These are phyloP conservation scores for Acomys russatus DNA, from an alignment of 2,797 vertebrate species.

Conservation along the genomic window DNA sequence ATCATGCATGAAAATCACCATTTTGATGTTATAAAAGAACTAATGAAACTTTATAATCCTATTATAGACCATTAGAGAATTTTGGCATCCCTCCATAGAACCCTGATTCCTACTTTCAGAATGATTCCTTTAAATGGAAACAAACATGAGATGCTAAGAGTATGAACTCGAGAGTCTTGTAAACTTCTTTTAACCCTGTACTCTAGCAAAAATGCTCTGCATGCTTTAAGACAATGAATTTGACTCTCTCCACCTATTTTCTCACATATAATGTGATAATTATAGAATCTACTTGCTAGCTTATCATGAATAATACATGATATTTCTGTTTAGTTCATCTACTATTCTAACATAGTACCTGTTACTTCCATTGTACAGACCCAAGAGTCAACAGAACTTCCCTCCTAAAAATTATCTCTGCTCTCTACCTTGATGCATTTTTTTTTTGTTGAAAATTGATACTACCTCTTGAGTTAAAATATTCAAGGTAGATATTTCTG, in stretches of 20 bases:
- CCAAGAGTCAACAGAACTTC: neutral
- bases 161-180: neutral
- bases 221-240: conserved; percentile 6
- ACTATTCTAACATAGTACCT: neutral
- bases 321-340: neutral
- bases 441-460: neutral
- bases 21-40: conserved; percentile 24
- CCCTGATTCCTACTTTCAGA: neutral
- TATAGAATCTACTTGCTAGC: neutral
- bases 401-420: neutral
- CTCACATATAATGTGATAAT: neutral
- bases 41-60: conserved; percentile 4
- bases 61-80: conserved; percentile 29
- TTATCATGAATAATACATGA: conserved; percentile 15
- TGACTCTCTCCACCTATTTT: neutral
- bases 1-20: neutral
- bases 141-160: neutral
- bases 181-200: neutral
- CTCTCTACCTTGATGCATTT: neutral
- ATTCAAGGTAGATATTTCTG: neutral
- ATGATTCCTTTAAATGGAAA: conserved; percentile 15
- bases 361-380: neutral
- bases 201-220: neutral
- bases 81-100: neutral
- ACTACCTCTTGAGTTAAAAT: neutral